A percentile compares a stretch with the other conserved stretches of the same genome.
These are phyloP conservation scores for Aelia acuminata DNA, from an alignment of 2,888 invertebrate species.

Conservation along the genomic window DNA sequence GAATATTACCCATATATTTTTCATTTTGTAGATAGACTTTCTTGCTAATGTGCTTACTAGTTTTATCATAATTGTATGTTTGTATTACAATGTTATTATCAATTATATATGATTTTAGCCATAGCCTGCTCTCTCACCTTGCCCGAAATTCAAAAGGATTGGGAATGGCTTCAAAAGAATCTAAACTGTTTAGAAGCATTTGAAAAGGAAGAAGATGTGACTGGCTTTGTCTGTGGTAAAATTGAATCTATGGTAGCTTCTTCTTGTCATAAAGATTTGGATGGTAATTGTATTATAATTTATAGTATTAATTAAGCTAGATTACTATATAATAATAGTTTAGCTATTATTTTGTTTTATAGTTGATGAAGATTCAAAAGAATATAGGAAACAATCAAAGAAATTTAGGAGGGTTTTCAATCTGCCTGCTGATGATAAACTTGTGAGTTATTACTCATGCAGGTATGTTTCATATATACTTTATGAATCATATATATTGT, in stretches of 20 bases:
- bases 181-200: slow-evolving; percentile 90
- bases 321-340: not conserved
- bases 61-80: too few species aligned
- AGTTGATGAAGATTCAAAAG: slow-evolving; percentile 86
- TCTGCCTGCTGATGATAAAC: slow-evolving; percentile 92
- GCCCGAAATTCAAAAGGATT: slow-evolving; percentile 90
- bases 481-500: too few species aligned
- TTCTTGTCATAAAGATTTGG: slow-evolving; percentile 68
- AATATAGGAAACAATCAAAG: slow-evolving; percentile 82
- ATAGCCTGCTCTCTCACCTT: slow-evolving; percentile 90
- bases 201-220: slow-evolving; percentile 93
- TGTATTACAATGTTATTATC: not conserved
- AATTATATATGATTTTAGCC: slow-evolving; percentile 73
- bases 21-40: not conserved
- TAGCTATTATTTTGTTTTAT: slow-evolving; percentile 68
- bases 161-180: slow-evolving; percentile 94
- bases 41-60: too few species aligned
- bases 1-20: not conserved
- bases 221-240: slow-evolving; percentile 96
- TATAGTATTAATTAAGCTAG: not conserved
- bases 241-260: slow-evolving; percentile 94
- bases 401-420: slow-evolving; percentile 92
- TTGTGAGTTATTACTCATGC: slow-evolving; percentile 95
- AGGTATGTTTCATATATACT: slow-evolving; percentile 75
- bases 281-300: slow-evolving; percentile 33